Evolutionary conservation across 2,797 vertebrate genomes (phyloP).

Genomic region (Alectoris magna): DNA sequence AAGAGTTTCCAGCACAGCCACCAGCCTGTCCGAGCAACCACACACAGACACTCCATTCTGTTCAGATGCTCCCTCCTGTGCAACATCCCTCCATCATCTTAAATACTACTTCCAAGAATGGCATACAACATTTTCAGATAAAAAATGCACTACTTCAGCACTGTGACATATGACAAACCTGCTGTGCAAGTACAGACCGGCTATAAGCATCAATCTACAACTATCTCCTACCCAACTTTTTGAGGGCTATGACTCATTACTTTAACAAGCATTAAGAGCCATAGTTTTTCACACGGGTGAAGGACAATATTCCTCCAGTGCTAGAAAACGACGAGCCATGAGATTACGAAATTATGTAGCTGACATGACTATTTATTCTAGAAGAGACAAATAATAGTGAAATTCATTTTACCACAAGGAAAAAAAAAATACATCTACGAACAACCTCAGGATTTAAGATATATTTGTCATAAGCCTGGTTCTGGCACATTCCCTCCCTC

Average conservation of each 20-base stretch:
- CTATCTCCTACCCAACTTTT: background rate
- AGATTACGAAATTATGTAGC: background rate
- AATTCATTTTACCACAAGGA: background rate
- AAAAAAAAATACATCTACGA: background rate
- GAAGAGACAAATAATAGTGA: background rate
- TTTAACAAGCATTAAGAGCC: background rate
- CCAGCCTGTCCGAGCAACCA: slow-evolving; percentile 30
- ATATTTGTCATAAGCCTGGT: background rate
- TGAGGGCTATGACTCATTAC: background rate
- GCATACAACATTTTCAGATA: background rate
- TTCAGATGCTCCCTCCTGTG: slow-evolving; percentile 17
- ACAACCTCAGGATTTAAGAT: background rate
- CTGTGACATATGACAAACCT: background rate
- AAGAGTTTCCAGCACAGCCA: slow-evolving; percentile 33
- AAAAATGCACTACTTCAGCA: slow-evolving; percentile 17
- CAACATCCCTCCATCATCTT: slow-evolving; percentile 67
- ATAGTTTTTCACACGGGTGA: background rate
- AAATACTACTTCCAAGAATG: background rate
- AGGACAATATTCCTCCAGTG: background rate
- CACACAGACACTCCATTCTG: background rate
- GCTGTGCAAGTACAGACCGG: slow-evolving; percentile 5
- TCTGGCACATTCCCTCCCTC: background rate
- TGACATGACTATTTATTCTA: background rate
- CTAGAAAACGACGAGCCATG: background rate
- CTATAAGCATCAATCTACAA: background rate